Evolutionary conservation across 35 echinoderm and acorn worm species (phyloP).

Genomic region (Anneissia japonica): DNA sequence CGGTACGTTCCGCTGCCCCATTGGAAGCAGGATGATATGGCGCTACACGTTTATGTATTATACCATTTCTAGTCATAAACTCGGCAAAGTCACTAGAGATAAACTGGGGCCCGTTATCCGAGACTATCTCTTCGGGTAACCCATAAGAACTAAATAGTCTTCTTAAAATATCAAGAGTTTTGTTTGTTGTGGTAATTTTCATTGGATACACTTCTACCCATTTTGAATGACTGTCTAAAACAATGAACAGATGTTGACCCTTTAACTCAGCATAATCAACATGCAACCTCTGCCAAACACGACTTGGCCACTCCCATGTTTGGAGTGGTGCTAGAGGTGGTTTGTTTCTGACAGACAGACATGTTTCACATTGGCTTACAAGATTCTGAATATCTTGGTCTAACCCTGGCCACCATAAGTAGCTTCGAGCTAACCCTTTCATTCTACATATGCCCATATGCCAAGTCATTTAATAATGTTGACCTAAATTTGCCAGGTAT

Average conservation of each 20-base stretch:
- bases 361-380: constrained; percentile 10
- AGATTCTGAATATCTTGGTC: constrained; percentile 33
- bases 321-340: constrained; percentile 29
- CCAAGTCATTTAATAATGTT: constrained; percentile 28
- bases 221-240: constrained; percentile 65
- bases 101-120: not conserved
- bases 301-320: constrained; percentile 44
- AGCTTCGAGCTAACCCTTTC: constrained; percentile 30
- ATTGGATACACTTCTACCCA: constrained; percentile 56
- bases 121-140: not conserved
- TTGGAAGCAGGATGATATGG: not conserved
- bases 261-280: constrained; percentile 48
- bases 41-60: not conserved
- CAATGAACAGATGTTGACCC: constrained; percentile 47
- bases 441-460: constrained; percentile 46
- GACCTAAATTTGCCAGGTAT: constrained; percentile 26
- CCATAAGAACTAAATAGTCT: not conserved
- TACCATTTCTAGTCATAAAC: not conserved
- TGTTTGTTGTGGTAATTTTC: constrained; percentile 26
- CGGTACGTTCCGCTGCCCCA: not conserved
- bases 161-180: too few species aligned
- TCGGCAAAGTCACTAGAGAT: not conserved
- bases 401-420: constrained; percentile 52
- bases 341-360: not conserved
- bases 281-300: constrained; percentile 39